Evolutionary conservation across 2,888 invertebrate genomes (phyloP), one percentile per base, ranked within the genome.

Genomic region (Gasteruption jaculator): DNA sequence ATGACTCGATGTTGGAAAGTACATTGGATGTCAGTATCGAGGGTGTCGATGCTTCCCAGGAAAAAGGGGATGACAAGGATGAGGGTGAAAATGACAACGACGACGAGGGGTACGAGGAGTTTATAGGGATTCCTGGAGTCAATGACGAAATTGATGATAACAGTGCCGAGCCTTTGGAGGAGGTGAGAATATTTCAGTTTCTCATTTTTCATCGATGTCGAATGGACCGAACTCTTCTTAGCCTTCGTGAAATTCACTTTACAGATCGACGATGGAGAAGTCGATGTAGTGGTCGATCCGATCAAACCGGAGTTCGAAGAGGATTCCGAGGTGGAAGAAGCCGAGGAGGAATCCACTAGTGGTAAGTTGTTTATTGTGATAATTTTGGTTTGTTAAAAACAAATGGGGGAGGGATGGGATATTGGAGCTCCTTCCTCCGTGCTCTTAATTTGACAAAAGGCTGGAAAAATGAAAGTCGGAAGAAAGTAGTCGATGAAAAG

Each of bases 271-370:
- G 58, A 54, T 37, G 52, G 51, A 45, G 66, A 69, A 46, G 62
- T 65, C 38, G 56, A 60, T 32, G 52, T 61, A 15, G 55, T 58
- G 20, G 61, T 61, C 22, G 49, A 51, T 10, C 60, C 60, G 12
- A 56, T 53, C 40, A 59, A 59, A 26, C 54, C 57, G 18, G 61
- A 64, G n/a, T n/a, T n/a, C n/a, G n/a, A n/a, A n/a, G 53, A n/a
- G n/a, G n/a, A n/a, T n/a, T n/a, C n/a, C n/a, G n/a, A 58, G 12
- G 56, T 56, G 39, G 61, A 65, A 41, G 60, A 67, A 37, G 48
- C 52, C 14, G 62, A 68, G 45, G 65, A 66, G 51, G 71, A 70
- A 60, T 60, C 64, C 37, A 50, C 63, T 41, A 63, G 68, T 56
- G 63, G 64, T 64, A 34, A 60, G 64, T 54, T 32, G 37, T 31